Conservation (phyloP, 1,140 invertebrate species). For the Bicyclus anynana region DNA sequence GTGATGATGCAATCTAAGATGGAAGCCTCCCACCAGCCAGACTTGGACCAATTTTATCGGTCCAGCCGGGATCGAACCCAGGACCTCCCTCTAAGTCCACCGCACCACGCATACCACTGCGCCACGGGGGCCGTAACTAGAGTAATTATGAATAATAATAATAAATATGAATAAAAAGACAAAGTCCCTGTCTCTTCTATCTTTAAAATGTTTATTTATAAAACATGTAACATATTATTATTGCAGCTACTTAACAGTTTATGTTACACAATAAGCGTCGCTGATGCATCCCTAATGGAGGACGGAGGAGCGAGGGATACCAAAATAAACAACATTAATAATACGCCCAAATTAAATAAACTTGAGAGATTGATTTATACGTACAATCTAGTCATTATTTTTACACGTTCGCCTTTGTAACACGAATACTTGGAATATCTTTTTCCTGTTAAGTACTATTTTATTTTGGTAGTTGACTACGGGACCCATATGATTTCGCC, state of each 20-base stretch:
- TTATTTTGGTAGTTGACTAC: not conserved
- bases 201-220: slow-evolving; percentile 3
- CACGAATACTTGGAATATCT: slow-evolving; percentile 6
- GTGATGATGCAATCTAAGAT: too few species aligned
- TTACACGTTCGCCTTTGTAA: slow-evolving; percentile 22
- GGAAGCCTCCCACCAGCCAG: too few species aligned
- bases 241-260: slow-evolving; percentile 14
- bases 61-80: too few species aligned
- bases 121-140: too few species aligned
- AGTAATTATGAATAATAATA: too few species aligned
- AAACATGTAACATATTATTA: slow-evolving; percentile 18
- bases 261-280: slow-evolving; percentile 19
- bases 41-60: too few species aligned
- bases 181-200: too few species aligned
- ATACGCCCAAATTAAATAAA: slow-evolving; percentile 32
- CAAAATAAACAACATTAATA: slow-evolving; percentile 38
- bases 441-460: slow-evolving; percentile 2
- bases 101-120: too few species aligned
- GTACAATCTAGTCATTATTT: slow-evolving; percentile 17
- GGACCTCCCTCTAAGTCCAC: too few species aligned
- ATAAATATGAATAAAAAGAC: too few species aligned
- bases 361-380: slow-evolving; percentile 32
- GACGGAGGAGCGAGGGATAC: slow-evolving; percentile 16
- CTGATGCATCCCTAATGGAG: slow-evolving; percentile 28
- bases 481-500: too few species aligned